Conservation (phyloP, 2,888 invertebrate species). For the Scrobipalpa costella region DNA sequence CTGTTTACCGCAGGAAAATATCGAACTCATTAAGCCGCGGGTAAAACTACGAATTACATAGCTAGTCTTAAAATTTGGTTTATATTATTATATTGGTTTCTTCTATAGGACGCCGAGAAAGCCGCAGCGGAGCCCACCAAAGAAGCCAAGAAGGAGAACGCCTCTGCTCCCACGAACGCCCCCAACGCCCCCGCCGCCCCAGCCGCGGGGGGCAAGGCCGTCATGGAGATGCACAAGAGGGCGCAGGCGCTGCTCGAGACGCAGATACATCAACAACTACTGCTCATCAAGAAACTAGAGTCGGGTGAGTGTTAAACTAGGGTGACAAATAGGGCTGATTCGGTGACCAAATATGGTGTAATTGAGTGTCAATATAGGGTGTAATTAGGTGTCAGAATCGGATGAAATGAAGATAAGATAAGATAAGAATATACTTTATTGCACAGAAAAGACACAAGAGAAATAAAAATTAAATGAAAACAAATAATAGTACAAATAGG, state of each 20-base stretch:
- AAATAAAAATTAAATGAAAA: too few relatives aligned
- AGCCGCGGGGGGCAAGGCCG: conserved; percentile 80
- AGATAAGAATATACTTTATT: too few relatives aligned
- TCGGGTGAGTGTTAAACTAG: conserved; percentile 72
- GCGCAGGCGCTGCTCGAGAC: conserved; percentile 94
- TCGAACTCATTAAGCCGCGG: too few relatives aligned
- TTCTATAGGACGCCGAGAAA: conserved; percentile 1
- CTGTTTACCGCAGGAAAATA: too few relatives aligned
- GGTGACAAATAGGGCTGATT: too few relatives aligned
- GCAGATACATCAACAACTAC: conserved; percentile 93
- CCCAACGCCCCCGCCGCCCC: conserved; percentile 45
- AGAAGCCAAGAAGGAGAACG: conserved; percentile 4
- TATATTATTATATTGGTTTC: neutral
- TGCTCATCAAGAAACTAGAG: conserved; percentile 90
- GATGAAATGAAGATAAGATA: too few relatives aligned
- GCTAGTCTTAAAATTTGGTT: too few relatives aligned
- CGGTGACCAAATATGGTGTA: too few relatives aligned
- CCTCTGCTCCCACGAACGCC: conserved; percentile 40
- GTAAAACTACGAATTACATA: too few relatives aligned
- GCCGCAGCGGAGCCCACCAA: neutral
- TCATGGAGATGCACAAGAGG: conserved; percentile 90
- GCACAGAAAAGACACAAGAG: too few relatives aligned
- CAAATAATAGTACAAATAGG: too few relatives aligned
- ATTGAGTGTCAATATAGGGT: neutral
- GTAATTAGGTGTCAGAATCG: neutral